Conservation (phyloP, 2,113 vertebrate genomes). For the Cynopterus brachyotis region DNA sequence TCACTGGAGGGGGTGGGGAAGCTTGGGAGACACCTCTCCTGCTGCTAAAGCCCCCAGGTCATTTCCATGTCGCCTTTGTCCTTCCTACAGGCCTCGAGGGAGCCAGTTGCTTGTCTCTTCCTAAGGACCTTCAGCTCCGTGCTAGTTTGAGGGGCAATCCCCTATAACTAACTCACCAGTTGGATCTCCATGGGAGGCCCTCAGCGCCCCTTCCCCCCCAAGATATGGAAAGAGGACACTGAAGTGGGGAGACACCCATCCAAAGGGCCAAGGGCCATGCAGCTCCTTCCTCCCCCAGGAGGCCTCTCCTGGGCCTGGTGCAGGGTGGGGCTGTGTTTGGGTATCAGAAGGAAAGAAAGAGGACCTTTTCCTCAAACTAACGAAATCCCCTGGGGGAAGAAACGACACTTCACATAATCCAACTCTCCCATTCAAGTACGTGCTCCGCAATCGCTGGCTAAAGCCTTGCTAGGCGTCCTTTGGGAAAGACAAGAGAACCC, state of each 20-base stretch:
- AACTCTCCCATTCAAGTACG: fast-evolving
- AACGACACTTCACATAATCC: fast-evolving
- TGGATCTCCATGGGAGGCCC: too few species aligned
- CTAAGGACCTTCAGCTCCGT: fast-evolving
- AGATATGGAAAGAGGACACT: fast-evolving
- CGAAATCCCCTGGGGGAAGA: background rate
- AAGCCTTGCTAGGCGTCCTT: fast-evolving
- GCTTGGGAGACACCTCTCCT: background rate
- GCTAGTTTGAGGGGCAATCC: fast-evolving
- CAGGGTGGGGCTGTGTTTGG: too few species aligned
- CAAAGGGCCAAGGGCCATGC: fast-evolving
- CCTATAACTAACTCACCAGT: fast-evolving
- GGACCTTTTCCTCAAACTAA: background rate
- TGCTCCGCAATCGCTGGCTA: fast-evolving
- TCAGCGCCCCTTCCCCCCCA: fast-evolving
- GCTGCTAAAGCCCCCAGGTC: background rate
- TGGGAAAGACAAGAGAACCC: background rate
- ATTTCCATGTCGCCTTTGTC: fast-evolving
- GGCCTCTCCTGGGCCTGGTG: background rate
- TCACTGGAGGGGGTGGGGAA: fast-evolving
- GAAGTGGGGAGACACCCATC: fast-evolving
- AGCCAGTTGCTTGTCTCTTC: fast-evolving
- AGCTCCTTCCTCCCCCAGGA: background rate
- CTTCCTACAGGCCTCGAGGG: fast-evolving
- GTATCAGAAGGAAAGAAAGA: background rate